Evolutionary conservation across 2,113 vertebrate species (phyloP), one percentile per base, ranked within the genome.

Genomic region (Pseudorectes ferrugineus): DNA sequence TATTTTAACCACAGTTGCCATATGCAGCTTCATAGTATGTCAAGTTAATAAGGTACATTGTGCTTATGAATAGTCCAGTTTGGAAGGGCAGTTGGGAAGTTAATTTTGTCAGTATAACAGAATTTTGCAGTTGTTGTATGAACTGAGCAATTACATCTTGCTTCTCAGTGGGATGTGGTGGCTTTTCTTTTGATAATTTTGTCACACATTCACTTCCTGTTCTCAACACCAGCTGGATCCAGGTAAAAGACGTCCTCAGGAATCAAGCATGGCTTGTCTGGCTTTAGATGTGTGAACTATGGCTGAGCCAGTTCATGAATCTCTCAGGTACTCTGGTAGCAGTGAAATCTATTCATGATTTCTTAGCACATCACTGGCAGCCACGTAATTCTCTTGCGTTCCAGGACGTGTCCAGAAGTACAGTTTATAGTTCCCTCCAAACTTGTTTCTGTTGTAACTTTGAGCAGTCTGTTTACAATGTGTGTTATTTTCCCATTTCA

Each of bases 311-410:
- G 31, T 51, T 42, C 2, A 1, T 2, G 16, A 18, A 6, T 45
- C 25, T 46, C 40, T 24, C 51, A 51, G 51, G n/a, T 35, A 3
- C 10, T 33, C 36, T n/a, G 29, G 33, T 24, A 42, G 35, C 33
- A 8, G 10, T 15, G 26, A 42, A 42, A 5, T 29, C 55, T 70
- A 0, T 11, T 68, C 0, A 1, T 19, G 9, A 20, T 38, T 48
- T 24, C 10, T 25, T 40, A 24, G 20, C 19, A 42, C 65, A 21
- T 54, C 48, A 12, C 40, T 26, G 12, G 40, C 48, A 71, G 25
- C 57, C 49, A 4, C 3, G 2, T 20, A 25, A 11, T 49, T 57
- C 25, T 35, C 51, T 35, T 35, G 43, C 3, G 2, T 42, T 75
- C 51, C 66, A 26, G 57, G 25, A 48, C 1, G 0, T 21, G 35